A percentile compares a stretch with the other conserved stretches of the same genome.
These are phyloP conservation scores for Alitta virens DNA, from an alignment of 2,888 invertebrate genomes.

Conservation along the genomic window DNA sequence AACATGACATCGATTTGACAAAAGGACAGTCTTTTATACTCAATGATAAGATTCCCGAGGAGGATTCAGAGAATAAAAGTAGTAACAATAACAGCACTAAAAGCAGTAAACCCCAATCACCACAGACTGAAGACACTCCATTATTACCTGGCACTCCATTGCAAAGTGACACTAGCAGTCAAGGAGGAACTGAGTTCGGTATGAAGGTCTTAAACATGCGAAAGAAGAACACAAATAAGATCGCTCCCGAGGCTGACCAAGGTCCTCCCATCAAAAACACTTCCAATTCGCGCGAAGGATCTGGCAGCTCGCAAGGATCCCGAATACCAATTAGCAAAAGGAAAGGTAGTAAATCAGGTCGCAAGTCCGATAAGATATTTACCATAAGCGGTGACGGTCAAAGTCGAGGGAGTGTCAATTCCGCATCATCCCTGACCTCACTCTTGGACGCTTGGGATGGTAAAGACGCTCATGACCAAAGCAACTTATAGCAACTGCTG, in stretches of 20 bases:
- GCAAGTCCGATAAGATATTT: slow-evolving; percentile 1
- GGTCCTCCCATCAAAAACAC: not conserved
- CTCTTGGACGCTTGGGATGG: not conserved
- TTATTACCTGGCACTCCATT: not conserved
- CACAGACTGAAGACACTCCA: not conserved
- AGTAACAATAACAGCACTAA: not conserved
- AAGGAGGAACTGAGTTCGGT: not conserved
- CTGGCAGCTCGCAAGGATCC: not conserved
- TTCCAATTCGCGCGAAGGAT: not conserved
- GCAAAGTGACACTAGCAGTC: not conserved
- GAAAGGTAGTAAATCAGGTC: not conserved
- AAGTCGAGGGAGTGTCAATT: not conserved
- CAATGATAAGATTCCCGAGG: slow-evolving; percentile 5
- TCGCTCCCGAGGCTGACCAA: not conserved
- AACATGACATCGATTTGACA: slow-evolving; percentile 67
- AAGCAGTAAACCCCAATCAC: not conserved
- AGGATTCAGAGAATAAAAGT: not conserved
- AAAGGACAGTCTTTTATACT: slow-evolving; percentile 10
- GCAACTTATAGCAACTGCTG: no score
- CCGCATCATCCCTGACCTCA: slow-evolving; percentile 9
- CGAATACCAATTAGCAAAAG: not conserved
- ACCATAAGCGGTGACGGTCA: slow-evolving; percentile 3
- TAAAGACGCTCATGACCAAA: no score
- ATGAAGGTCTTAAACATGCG: not conserved
- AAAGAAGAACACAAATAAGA: not conserved